Evolutionary conservation across 1,140 invertebrate genomes (phyloP).

Genomic region (Lepidurus packardi): DNA sequence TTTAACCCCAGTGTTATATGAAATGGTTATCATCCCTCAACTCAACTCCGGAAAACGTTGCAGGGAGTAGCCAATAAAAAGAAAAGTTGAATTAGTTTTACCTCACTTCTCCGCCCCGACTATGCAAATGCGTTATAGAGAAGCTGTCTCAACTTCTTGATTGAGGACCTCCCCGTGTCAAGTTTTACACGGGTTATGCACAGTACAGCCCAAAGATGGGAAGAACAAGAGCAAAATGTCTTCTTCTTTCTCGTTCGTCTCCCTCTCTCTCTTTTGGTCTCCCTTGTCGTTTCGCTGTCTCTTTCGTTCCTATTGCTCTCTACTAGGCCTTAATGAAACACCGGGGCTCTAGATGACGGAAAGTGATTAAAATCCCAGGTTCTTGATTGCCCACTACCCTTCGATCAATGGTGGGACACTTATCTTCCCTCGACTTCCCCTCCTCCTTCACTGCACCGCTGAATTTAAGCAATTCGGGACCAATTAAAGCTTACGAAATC

Average conservation of each 20-base stretch:
- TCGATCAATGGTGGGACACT: conserved; percentile 21
- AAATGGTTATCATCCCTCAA: conserved; percentile 12
- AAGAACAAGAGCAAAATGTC: neutral
- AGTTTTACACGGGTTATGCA: conserved; percentile 19
- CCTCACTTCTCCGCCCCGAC: neutral
- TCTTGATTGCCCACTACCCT: conserved; percentile 8
- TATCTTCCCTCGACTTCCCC: neutral
- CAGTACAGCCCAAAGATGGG: neutral
- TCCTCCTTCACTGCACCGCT: conserved; percentile 16
- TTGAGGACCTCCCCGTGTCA: conserved; percentile 2
- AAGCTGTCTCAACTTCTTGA: conserved; percentile 10
- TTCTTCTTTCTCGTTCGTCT: conserved; percentile 1
- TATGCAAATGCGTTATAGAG: conserved; percentile 19
- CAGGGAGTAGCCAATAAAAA: neutral
- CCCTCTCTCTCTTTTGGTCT: neutral
- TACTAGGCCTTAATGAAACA: conserved; percentile 5
- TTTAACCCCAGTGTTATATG: conserved; percentile 18
- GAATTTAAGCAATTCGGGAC: neutral
- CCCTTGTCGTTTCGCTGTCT: neutral
- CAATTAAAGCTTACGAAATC: conserved; percentile 12
- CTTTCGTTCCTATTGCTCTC: neutral
- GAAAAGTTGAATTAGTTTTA: conserved; percentile 14
- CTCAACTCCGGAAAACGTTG: neutral
- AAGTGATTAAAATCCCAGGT: conserved; percentile 5
- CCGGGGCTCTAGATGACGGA: conserved; percentile 2